A percentile compares a stretch with the other conserved stretches of the same genome.
Evolutionary conservation across 2,888 invertebrate species (phyloP).

Genomic region (Flabesymbios commensalis): DNA sequence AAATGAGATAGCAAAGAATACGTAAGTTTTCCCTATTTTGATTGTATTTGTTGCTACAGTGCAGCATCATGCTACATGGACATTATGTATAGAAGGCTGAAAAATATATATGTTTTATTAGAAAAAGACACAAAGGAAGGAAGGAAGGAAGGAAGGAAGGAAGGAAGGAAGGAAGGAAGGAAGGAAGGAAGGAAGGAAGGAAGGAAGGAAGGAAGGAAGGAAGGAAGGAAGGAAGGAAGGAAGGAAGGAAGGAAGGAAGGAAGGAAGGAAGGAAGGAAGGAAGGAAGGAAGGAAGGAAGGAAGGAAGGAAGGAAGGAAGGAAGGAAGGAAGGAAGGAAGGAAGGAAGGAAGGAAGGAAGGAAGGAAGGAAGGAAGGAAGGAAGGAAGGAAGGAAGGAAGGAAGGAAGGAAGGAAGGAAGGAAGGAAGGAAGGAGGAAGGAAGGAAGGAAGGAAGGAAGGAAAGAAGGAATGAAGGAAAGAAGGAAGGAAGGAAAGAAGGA

Average conservation of each 20-base stretch:
- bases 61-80: too few species aligned
- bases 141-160: slow-evolving; percentile 34
- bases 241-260: slow-evolving; percentile 35
- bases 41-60: too few species aligned
- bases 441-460: slow-evolving; percentile 3
- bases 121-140: too few species aligned
- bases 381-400: slow-evolving; percentile 12
- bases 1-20: too few species aligned
- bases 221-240: slow-evolving; percentile 33
- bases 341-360: slow-evolving; percentile 15
- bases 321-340: slow-evolving; percentile 20
- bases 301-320: slow-evolving; percentile 1
- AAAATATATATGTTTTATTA: too few species aligned
- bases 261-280: slow-evolving; percentile 35
- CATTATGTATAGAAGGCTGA: too few species aligned
- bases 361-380: slow-evolving; percentile 23
- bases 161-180: slow-evolving; percentile 33
- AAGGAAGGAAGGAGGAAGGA: not conserved
- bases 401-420: not conserved
- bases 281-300: slow-evolving; percentile 34
- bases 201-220: slow-evolving; percentile 32
- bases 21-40: too few species aligned
- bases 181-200: slow-evolving; percentile 33
- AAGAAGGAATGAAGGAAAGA: too few species aligned
- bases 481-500: too few species aligned